Conservation (phyloP, 2,113 vertebrate species). For the Heptranchias perlo region DNA sequence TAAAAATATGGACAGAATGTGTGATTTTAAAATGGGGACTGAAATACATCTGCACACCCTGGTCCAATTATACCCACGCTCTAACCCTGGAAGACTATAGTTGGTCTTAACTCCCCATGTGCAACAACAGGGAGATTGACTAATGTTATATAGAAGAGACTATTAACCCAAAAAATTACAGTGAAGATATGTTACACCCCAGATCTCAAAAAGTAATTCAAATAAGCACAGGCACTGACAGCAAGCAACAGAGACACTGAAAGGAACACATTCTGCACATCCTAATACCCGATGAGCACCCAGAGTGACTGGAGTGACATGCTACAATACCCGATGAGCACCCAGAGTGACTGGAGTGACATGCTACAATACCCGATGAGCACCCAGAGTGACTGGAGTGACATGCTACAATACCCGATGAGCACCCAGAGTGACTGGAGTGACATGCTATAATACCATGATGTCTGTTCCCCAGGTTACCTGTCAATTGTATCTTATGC, state of each 20-base stretch:
- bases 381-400: neutral
- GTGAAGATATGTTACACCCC: neutral
- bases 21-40: neutral
- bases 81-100: neutral
- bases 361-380: neutral
- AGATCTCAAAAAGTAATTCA: neutral
- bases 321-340: neutral
- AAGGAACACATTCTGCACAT: neutral
- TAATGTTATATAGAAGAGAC: neutral
- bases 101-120: neutral
- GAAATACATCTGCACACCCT: neutral
- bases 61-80: neutral
- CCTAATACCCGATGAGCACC: neutral
- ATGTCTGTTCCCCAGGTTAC: neutral
- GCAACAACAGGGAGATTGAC: neutral
- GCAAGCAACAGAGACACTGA: neutral
- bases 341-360: neutral
- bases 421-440: too few relatives aligned
- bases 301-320: too few relatives aligned
- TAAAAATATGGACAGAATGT: neutral
- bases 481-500: neutral
- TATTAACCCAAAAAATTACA: neutral
- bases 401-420: neutral
- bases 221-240: neutral
- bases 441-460: neutral